Evolutionary conservation across 1,140 invertebrate genomes (phyloP).

Genomic region (Apis cerana): DNA sequence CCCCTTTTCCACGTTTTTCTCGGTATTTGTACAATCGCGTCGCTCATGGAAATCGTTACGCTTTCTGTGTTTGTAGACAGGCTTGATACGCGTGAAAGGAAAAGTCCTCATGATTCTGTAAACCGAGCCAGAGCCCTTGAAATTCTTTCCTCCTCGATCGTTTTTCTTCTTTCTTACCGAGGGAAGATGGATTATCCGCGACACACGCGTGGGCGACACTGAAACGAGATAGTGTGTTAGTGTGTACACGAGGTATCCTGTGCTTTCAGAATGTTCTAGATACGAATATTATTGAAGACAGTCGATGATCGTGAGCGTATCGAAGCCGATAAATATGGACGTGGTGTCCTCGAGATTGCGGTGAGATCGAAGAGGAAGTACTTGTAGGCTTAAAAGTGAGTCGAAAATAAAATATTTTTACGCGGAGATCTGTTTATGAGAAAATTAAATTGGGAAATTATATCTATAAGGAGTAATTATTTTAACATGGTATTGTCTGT

Average conservation of each 20-base stretch:
- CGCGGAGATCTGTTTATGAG: too few relatives aligned
- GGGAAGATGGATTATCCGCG: slow-evolving; percentile 24
- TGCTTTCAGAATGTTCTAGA: background rate
- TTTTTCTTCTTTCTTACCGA: background rate
- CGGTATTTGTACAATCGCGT: background rate
- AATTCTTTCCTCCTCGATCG: slow-evolving; percentile 25
- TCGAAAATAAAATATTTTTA: too few relatives aligned
- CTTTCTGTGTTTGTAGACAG: background rate
- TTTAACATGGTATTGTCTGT: too few relatives aligned
- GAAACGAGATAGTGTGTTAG: background rate
- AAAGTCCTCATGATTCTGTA: slow-evolving; percentile 9
- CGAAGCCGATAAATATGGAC: background rate
- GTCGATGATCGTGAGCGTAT: background rate
- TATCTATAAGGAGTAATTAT: too few relatives aligned
- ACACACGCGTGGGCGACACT: slow-evolving; percentile 1
- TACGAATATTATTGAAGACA: background rate
- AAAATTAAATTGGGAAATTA: too few relatives aligned
- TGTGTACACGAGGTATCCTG: background rate
- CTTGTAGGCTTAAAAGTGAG: too few relatives aligned
- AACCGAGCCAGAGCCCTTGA: slow-evolving; percentile 41
- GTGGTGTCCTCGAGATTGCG: too few relatives aligned
- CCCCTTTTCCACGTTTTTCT: background rate
- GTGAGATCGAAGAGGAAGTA: too few relatives aligned
- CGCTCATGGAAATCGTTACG: background rate
- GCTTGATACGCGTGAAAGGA: slow-evolving; percentile 9